A percentile compares a stretch with the other conserved stretches of the same genome.
Conservation (phyloP, 2,888 invertebrate genomes). For the Adelognathus sp. region DNA sequence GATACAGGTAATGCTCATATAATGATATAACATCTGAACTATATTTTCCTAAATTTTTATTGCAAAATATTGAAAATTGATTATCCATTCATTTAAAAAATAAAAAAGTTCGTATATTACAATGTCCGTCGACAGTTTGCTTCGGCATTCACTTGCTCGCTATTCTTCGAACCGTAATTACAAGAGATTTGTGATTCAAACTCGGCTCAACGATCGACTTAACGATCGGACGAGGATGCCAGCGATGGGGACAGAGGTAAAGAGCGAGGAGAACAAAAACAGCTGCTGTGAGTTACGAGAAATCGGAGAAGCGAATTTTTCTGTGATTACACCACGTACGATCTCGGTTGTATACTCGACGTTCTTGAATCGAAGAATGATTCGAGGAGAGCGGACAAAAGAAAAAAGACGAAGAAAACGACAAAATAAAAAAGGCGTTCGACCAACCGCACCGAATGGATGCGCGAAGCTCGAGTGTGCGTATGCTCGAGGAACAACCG, state of each 20-base stretch:
- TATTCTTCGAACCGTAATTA: conserved; percentile 34
- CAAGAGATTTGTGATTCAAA: conserved; percentile 31
- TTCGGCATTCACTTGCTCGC: conserved; percentile 3
- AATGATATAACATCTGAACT: no score
- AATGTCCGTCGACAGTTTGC: neutral
- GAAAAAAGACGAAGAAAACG: conserved; percentile 10
- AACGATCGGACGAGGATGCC: conserved; percentile 29
- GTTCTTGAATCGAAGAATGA: conserved; percentile 53
- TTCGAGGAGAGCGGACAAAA: conserved; percentile 34
- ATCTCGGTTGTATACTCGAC: conserved; percentile 39
- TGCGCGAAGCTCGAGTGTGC: conserved; percentile 28
- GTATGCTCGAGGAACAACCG: conserved; percentile 50
- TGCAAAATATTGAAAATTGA: no score
- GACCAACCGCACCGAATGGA: conserved; percentile 52
- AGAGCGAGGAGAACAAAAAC: conserved; percentile 15
- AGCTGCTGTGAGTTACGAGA: conserved; percentile 10
- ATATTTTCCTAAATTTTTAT: no score
- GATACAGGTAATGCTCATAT: no score
- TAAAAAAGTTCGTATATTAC: neutral
- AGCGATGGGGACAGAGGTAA: neutral
- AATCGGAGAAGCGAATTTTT: conserved; percentile 53
- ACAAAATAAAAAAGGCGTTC: conserved; percentile 17
- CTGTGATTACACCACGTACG: conserved; percentile 30
- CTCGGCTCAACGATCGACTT: conserved; percentile 40
- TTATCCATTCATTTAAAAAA: neutral